Evolutionary conservation across 2,113 vertebrate genomes (phyloP), one percentile per base, ranked within the genome.

Genomic region (Prietella phreatophila): DNA sequence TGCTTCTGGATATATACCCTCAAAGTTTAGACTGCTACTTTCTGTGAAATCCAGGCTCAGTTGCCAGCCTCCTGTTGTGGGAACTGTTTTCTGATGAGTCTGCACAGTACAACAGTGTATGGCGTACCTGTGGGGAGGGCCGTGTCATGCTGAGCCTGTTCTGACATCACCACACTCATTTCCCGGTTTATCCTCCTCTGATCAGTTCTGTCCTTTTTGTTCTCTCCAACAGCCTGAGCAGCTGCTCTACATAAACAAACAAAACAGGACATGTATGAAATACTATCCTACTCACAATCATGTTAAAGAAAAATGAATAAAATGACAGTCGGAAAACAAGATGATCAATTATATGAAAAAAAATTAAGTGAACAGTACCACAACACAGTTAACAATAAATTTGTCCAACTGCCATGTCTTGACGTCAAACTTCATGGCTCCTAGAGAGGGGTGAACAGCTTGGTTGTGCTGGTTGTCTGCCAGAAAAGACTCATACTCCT

Each of bases 151-250:
- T 92, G 93, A 2, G 92, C 91, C 88, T 93, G 93, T 93, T 97
- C 96, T 79, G 95, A 94, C 76, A 93, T 91, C 87, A 95, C 92
- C 88, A 95, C 90, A 8, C 88, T 94, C 39, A 93, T 88, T 76
- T 96, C 93, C 85, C 90, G 90, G 78, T 88, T 93, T 71, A 95
- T 92, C 92, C 93, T 96, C 90, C 91, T 95, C 90, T 94, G 90
- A 83, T 94, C 86, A 7, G 95, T 91, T 87, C 85, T 90, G 88
- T 96, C 96, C 95, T 94, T 93, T 97, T 94, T 27, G 93, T 89
- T 87, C 90, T 95, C 94, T 97, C 95, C 92, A 96, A 91, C 87
- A 96, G 94, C 36, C 95, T 95, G 90, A 95, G 92, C 88, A 97
- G 92, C 95, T 97, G 91, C 78, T 60, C 81, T 69, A 56, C 47